A percentile compares a stretch with the other conserved stretches of the same genome.
Conservation (phyloP, 2,797 vertebrate genomes). For the Naso thynnoides region DNA sequence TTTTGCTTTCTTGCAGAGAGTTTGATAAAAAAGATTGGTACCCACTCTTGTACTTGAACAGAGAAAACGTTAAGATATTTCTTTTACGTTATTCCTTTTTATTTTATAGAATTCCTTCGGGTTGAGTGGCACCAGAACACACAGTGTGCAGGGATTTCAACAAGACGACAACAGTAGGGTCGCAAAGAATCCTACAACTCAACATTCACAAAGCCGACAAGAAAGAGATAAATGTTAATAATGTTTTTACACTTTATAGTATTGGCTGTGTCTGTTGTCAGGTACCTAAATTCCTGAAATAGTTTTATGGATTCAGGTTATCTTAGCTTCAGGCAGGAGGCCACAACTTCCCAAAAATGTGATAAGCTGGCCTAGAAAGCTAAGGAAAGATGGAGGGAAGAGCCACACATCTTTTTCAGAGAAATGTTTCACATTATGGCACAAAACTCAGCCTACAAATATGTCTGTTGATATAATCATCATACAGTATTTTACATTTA, state of each 20-base stretch:
- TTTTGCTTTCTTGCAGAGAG: neutral
- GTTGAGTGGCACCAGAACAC: too few species aligned
- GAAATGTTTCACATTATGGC: neutral
- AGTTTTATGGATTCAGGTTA: slow-evolving; percentile 12
- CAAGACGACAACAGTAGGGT: neutral
- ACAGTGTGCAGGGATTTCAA: neutral
- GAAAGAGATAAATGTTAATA: neutral
- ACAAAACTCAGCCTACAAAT: neutral
- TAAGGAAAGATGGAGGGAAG: neutral
- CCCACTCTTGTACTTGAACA: neutral
- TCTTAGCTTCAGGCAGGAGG: neutral
- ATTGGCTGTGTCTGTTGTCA: neutral
- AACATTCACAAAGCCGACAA: neutral
- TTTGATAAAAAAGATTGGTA: neutral
- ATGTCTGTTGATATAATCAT: neutral
- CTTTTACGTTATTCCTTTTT: neutral
- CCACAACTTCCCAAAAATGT: neutral
- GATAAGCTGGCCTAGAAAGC: neutral
- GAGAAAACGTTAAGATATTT: neutral
- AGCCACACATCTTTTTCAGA: neutral
- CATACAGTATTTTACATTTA: neutral
- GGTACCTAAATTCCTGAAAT: slow-evolving; percentile 15
- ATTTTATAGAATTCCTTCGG: neutral
- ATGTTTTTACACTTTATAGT: slow-evolving; percentile 4
- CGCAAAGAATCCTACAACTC: too few species aligned